Evolutionary conservation across 2,113 vertebrate genomes (phyloP), one percentile per base, ranked within the genome.

Genomic region (Megaleporinus macrocephalus): DNA sequence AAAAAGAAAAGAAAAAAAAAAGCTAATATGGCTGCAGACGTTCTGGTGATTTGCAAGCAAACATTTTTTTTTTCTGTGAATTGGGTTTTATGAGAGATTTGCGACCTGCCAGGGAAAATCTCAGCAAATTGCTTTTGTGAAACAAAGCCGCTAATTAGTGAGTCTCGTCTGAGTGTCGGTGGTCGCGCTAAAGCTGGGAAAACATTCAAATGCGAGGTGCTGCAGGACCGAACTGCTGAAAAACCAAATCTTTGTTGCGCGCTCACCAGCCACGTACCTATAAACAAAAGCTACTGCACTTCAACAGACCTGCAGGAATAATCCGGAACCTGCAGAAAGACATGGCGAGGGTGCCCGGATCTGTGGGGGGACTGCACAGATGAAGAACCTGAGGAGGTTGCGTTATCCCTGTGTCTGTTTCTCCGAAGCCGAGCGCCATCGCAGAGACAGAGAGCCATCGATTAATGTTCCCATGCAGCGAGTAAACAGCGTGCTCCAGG

Each of bases 191-290:
- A 22, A 5, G 5, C 53, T 22, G 20, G 20, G 20, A 55, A 55
- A 55, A 14, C 5, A 7, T 18, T 16, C 1, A 51, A 51, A 7
- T 22, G 20, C 2, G 20, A 22, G 53, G 3, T 16, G 6, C 13
- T 16, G 14, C 13, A 51, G 1, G 16, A 51, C 47, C 9, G 1
- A 55, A 49, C 47, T 7, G 41, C 41, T 44, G 41, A 9, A 44
- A n/a, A 44, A 5, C 55, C 49, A 51, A 51, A 16, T 18, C 55
- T n/a, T n/a, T 57, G n/a, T 9, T n/a, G 5, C 20, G n/a, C 6
- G 6, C 6, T 92, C 87, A 86, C 71, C 82, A 86, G 79, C 57
- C 30, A 65, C 72, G 61, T 30, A 76, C 29, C 57, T 55, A 18
- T 36, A 36, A 36, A 36, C 53, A 20, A 55, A 55, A 20, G 53